Evolutionary conservation across 2,888 invertebrate species (phyloP), one percentile per base, ranked within the genome.

Genomic region (Brassicogethes aeneus): DNA sequence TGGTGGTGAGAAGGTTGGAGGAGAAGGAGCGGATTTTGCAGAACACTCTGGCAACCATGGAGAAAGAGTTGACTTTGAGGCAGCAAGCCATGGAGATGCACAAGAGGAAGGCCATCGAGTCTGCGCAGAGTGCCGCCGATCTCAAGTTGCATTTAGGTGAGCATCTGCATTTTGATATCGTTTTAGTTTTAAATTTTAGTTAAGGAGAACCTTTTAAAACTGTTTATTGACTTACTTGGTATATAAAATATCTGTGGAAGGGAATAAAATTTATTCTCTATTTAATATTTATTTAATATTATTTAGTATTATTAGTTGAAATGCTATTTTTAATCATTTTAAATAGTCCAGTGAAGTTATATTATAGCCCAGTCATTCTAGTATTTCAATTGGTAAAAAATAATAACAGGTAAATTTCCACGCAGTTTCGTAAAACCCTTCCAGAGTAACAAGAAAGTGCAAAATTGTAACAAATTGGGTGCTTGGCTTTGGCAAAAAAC

Each of bases 1-100:
- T 87, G 43, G 94, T 96, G 32, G 87, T 95, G 5, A 77, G 95
- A 36, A 90, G 93, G 54, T 71, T 96, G 29, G 96, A 97, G 68
- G 96, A 97, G 65, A 96, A 96, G 64, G 96, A 97, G 66, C 76
- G 94, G 8, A 78, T 94, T 43, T 71, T 97, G 43, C 93, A 94
- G 64, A 89, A 89, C 59, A 92, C 90, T 34, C 76, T 97, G 37
- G 83, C 89, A 0, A 90, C 91, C 2, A 87, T 91, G 2, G 96
- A 97, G 69, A 96, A 96, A 66, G 96, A 97, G 68, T 72, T 95
- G 47, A 76, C 91, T 40, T 69, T 95, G 43, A 75, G 95, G 1
- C 94, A 96, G 61, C 95, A 95, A 66, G 91, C 95, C 2, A 88
- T 94, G 87, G 97, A 97, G 70, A 87, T 94, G 85, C 93, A 96